Evolutionary conservation across 2,888 invertebrate species (phyloP), one percentile per base, ranked within the genome.

Genomic region (Diadegma fenestrale): DNA sequence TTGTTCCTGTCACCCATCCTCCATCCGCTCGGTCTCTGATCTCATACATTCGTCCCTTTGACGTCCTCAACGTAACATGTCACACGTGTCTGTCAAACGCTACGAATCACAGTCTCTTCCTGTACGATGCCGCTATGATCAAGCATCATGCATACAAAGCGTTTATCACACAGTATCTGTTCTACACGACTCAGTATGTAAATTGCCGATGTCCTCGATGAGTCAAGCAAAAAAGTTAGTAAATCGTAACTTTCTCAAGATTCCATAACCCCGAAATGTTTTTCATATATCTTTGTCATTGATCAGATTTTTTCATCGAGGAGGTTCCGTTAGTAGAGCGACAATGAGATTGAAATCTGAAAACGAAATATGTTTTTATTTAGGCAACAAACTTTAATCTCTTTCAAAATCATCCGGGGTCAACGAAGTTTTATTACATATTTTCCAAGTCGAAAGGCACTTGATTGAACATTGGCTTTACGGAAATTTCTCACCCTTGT

Each of bases 101-200:
- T 64, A 63, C 61, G 19, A 33, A 7, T 64, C 45, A 64, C 64
- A 48, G 54, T 41, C 22, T 14, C 63, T 68, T 10, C 43, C 51
- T 64, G 63, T 37, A 71, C 45, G 54, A 73, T 71, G 54, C 58
- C 72, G 66, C 80, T 37, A 64, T 61, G 77, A 80, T 77, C 41
- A 77, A 80, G 68, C 43, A 61, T 72, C 58, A 43, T 77, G 77
- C 84, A 84, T 77, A 80, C 58, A 75, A 75, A 75, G 73, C 61
- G 73, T 75, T 75, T 61, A 19, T 10, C 30, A 17, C 45, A 26
- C 45, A n/a, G n/a, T 61, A 7, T 26, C 63, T 22, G 71, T 69
- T 45, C 54, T 33, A 17, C 75, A 26, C 10, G 63, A n/a, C 19
- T 19, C 68, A 43, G 63, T 79, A 75, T 68, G 51, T 45, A 22